A percentile compares a stretch with the other conserved stretches of the same genome.
Conservation (phyloP, 2,113 vertebrate genomes). For the Rhombomys opimus region DNA sequence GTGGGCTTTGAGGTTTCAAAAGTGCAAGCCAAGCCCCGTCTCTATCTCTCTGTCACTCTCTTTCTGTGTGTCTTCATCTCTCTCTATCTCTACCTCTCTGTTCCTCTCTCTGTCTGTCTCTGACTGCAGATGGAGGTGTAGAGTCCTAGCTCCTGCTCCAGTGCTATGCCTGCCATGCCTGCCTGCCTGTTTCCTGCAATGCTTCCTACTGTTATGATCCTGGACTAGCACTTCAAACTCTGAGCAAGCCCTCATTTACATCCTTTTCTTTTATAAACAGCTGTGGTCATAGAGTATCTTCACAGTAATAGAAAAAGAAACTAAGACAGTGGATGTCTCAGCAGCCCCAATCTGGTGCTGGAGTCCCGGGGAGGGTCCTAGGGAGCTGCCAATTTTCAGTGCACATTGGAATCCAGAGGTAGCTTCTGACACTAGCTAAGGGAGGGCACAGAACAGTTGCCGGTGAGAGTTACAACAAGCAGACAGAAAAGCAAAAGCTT, state of each 20-base stretch:
- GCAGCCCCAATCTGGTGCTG: not conserved
- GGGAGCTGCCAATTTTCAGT: not conserved
- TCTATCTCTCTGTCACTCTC: not conserved
- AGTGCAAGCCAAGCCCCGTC: too few relatives aligned
- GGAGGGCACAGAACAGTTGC: not conserved
- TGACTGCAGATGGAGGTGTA: not conserved
- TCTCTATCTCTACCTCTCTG: not conserved
- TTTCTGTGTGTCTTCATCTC: not conserved
- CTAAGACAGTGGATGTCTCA: not conserved
- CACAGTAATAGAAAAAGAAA: not conserved
- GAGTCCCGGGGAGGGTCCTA: not conserved
- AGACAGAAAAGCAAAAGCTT: not conserved
- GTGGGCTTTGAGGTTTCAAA: not conserved
- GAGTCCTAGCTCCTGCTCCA: not conserved
- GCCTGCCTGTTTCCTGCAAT: not conserved
- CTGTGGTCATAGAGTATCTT: not conserved
- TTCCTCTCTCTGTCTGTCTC: not conserved
- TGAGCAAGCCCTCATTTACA: not conserved
- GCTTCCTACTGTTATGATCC: not conserved
- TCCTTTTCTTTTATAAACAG: not conserved
- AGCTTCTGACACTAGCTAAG: not conserved
- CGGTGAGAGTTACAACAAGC: not conserved
- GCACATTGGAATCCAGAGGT: not conserved
- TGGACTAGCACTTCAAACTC: not conserved
- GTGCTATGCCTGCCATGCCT: not conserved